Base-by-base conservation (phyloP, 2,797 vertebrate species). In the Philypnodon macrostomus region DNA sequence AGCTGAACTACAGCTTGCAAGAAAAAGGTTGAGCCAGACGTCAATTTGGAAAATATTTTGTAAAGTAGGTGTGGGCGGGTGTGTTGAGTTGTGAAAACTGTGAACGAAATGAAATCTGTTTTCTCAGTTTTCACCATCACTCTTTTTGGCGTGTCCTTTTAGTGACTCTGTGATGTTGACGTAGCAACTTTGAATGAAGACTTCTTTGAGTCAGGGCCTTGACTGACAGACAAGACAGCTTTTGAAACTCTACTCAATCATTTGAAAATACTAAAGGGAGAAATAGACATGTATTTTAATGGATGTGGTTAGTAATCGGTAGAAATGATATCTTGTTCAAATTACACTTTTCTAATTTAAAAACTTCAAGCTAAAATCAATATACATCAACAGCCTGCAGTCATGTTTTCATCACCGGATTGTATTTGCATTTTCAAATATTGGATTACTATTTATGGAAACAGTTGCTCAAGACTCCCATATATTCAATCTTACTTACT, bases 171-270 rank as follows among this genome's bases (percentile, higher is more conserved):
- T 38, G 0, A 6, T 29, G 32, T 17, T 10, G 35, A 52, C 35
- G 31, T 34, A 15, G 41, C 16, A 19, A 29, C 36, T 46, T 52
- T 61, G 39, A 61, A 58, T 47, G 26, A 46, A 51, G 21, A 30
- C 38, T 29, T 55, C 37, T 40, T 4, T 16, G 35, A 52, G 26
- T 21, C 7, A 29, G 7, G 11, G 31, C 23, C 3, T 44, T 38
- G 24, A 27, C 48, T 8, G 41, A 54, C 36, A 35, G 38, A 23
- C 35, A 66, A 56, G 47, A 45, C 35, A 37, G 57, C 24, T 45
- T 21, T 51, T 41, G 19, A 53, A 56, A 38, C 53, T 44, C 1
- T 13, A 16, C 52, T 67, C 45, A 21, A 53, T 71, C 68, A 35
- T 51, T 53, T 58, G 47, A 59, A 58, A 55, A 39, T 32, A 50